Percentiles rank a stretch among this genome's conserved stretches.
These are phyloP conservation scores for Temnopleurus reevesii DNA, from an alignment of 53 echinoderm and acorn worm genomes.

Conservation along the genomic window DNA sequence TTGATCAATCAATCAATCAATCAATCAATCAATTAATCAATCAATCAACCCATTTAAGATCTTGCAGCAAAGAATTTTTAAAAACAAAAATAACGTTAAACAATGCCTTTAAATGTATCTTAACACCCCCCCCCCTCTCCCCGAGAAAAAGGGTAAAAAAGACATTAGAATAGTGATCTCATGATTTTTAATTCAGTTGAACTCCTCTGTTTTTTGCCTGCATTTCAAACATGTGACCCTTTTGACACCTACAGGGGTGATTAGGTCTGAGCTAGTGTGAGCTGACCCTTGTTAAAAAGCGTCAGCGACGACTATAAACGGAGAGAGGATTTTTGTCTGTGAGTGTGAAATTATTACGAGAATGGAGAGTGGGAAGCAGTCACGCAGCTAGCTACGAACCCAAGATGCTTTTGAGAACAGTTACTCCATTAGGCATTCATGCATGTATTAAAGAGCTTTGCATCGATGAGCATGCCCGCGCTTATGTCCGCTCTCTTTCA, in stretches of 20 bases:
- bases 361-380: constrained; percentile 29
- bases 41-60: too few relatives aligned
- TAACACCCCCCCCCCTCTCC: too few relatives aligned
- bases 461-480: constrained; percentile 3
- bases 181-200: too few relatives aligned
- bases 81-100: too few relatives aligned
- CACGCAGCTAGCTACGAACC: constrained; percentile 21
- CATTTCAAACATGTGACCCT: neutral
- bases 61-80: too few relatives aligned
- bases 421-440: constrained; percentile 45
- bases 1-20: too few relatives aligned
- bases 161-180: too few relatives aligned
- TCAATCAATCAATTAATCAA: too few relatives aligned
- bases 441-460: constrained; percentile 25
- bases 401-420: constrained; percentile 27
- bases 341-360: constrained; percentile 45
- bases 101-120: too few relatives aligned
- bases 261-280: constrained; percentile 13
- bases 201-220: too few relatives aligned
- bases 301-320: neutral
- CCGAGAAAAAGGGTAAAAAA: too few relatives aligned
- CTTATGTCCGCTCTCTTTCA: neutral
- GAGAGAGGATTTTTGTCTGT: neutral
- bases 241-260: constrained; percentile 8
- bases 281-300: constrained; percentile 15